Conservation (phyloP, 1,140 invertebrate species). For the Plectus sambesii region DNA sequence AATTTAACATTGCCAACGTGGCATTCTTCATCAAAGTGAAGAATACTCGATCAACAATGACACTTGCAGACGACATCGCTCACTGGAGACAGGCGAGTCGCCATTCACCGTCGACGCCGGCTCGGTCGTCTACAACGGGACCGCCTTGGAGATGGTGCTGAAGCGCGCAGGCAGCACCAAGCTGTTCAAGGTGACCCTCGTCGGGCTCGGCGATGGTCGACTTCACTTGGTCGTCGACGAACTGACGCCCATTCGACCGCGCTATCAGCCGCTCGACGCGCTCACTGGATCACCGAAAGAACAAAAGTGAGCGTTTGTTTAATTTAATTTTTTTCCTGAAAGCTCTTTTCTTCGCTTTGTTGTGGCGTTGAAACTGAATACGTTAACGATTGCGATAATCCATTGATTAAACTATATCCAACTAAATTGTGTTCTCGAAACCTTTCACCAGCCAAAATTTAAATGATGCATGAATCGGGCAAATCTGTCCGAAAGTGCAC, state of each 20-base stretch:
- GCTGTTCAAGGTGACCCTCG: too few species aligned
- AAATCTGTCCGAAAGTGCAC: constrained; percentile 25
- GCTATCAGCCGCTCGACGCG: not conserved
- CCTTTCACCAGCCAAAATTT: constrained; percentile 34
- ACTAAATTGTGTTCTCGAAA: constrained; percentile 27
- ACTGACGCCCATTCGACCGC: not conserved
- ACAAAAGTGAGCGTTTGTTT: not conserved
- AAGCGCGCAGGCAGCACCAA: too few species aligned
- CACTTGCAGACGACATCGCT: too few species aligned
- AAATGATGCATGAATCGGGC: constrained; percentile 36
- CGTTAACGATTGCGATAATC: constrained; percentile 20
- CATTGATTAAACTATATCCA: constrained; percentile 31
- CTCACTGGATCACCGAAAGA: not conserved
- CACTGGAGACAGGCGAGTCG: too few species aligned
- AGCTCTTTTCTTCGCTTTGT: constrained; percentile 27
- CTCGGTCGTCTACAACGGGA: too few species aligned
- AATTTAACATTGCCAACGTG: too few species aligned
- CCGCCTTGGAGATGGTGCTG: too few species aligned
- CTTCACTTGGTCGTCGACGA: not conserved
- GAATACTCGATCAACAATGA: too few species aligned
- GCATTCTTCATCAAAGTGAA: too few species aligned
- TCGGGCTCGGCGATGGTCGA: not conserved
- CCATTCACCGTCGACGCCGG: too few species aligned
- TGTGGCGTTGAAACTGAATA: constrained; percentile 29
- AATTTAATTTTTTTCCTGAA: constrained; percentile 11